Evolutionary conservation across 2,888 invertebrate species (phyloP), one percentile per base, ranked within the genome.

Genomic region (Lasioglossum lativentre): DNA sequence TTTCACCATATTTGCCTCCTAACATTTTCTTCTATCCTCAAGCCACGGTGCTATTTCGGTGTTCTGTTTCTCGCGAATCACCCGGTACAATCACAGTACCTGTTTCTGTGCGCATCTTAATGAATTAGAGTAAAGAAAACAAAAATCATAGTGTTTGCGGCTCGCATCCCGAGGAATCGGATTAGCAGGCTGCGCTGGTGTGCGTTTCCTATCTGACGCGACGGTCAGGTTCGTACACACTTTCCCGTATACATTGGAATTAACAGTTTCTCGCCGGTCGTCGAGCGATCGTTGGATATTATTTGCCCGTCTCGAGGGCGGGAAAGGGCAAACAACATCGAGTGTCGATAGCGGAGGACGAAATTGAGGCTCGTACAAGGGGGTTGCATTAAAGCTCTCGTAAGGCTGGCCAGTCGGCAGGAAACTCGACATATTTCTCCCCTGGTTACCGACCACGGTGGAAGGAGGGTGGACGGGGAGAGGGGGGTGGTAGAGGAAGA

Each of bases 381-480:
- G 85, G 89, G 80, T 79, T 77, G 82, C 87, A 88, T 90, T 90
- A 90, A 86, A 86, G 78, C 82, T 86, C 86, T 83, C 73, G 85
- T 83, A 83, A 89, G 85, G 73, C 82, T 83, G 86, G 86, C 83
- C 83, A 83, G 86, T 86, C 86, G 76, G 88, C 93, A 93, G 93
- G 94, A 93, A 94, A 84, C 90, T 88, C 92, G 91, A 93, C 92
- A 94, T 94, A 94, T 94, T 94, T 95, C 92, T 93, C 90, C 90
- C 87, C 73, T 84, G 82, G 86, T 90, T 88, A 91, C 89, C 86
- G 91, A 75, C 68, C 23, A 68, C 12, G 23, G 47, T 59, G 14
- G 27, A 56, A 19, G 30, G 45, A 34, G 23, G 75, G 59, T 19
- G 8, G 27, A n/a, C n/a, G n/a, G n/a, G n/a, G n/a, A n/a, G n/a